Conservation (phyloP, 2,888 invertebrate genomes). For the Apoda limacodes region DNA sequence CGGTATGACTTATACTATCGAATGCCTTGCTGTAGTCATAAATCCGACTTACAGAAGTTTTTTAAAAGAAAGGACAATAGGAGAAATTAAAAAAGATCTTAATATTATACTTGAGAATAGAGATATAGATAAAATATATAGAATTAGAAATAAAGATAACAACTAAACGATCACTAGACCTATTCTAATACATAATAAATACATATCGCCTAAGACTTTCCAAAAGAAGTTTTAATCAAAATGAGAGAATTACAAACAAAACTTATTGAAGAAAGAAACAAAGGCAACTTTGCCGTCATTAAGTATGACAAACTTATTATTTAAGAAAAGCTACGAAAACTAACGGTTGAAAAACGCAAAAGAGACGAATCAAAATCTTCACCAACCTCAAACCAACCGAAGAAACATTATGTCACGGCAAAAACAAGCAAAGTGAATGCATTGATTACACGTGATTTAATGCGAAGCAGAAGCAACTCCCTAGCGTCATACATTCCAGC, state of each 20-base stretch:
- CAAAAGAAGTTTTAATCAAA: slow-evolving; percentile 21
- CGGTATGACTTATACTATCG: too few species aligned
- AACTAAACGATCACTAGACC: slow-evolving; percentile 20
- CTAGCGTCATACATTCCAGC: slow-evolving; percentile 5
- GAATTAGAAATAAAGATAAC: slow-evolving; percentile 13
- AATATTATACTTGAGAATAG: too few species aligned
- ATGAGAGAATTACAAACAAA: slow-evolving; percentile 17
- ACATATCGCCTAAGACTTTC: slow-evolving; percentile 20
- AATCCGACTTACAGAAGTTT: slow-evolving; percentile 9
- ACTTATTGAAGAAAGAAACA: slow-evolving; percentile 21
- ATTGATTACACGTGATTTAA: slow-evolving; percentile 7
- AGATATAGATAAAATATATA: slow-evolving; percentile 18
- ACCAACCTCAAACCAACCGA: slow-evolving; percentile 9
- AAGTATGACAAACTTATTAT: too few species aligned
- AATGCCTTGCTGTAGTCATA: slow-evolving; percentile 1
- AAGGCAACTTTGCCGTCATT: too few species aligned
- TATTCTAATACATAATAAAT: slow-evolving; percentile 14
- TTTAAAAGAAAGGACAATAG: slow-evolving; percentile 14
- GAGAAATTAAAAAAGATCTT: too few species aligned
- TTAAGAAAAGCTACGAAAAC: slow-evolving; percentile 14
- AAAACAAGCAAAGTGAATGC: slow-evolving; percentile 1
- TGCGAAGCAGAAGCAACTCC: slow-evolving; percentile 4
- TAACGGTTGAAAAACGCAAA: too few species aligned
- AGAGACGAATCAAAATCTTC: slow-evolving; percentile 14
- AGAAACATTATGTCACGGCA: slow-evolving; percentile 1